Conservation (phyloP, 2,797 vertebrate species). For the Hylomyscus alleni region DNA sequence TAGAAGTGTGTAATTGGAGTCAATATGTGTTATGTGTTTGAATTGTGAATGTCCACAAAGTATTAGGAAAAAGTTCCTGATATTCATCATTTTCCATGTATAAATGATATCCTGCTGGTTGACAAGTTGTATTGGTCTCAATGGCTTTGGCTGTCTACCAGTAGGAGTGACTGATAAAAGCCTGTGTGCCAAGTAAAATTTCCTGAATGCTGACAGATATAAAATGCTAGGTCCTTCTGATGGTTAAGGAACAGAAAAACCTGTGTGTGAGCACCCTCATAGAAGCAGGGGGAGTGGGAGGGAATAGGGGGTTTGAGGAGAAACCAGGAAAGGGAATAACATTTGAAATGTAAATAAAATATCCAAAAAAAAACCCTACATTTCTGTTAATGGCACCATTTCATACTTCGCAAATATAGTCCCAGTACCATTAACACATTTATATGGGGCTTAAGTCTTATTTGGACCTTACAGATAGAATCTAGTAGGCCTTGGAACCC, state of each 20-base stretch:
- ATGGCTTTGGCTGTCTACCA: slow-evolving; percentile 44
- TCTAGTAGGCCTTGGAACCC: not conserved
- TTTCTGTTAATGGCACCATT: slow-evolving; percentile 63
- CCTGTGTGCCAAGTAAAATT: slow-evolving; percentile 65
- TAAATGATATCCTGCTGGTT: slow-evolving; percentile 57
- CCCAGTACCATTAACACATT: slow-evolving; percentile 4
- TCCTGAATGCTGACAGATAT: slow-evolving; percentile 59
- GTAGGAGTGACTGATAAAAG: slow-evolving; percentile 47
- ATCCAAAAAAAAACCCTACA: not conserved
- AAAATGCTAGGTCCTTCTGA: slow-evolving; percentile 56
- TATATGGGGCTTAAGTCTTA: not conserved
- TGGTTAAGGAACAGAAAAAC: slow-evolving; percentile 3
- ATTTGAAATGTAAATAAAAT: too few relatives aligned
- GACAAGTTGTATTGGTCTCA: slow-evolving; percentile 59
- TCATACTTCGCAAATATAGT: slow-evolving; percentile 21
- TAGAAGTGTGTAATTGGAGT: slow-evolving; percentile 11
- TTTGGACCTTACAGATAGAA: not conserved
- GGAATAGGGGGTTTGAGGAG: too few relatives aligned
- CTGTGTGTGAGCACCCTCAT: too few relatives aligned
- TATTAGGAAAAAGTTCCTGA: slow-evolving; percentile 44
- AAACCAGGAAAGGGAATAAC: too few relatives aligned
- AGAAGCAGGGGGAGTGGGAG: too few relatives aligned
- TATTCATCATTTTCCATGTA: slow-evolving; percentile 52
- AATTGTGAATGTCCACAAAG: slow-evolving; percentile 48
- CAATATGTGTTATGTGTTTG: slow-evolving; percentile 11